phyloP scores from a whole-genome alignment of 2,888 invertebrate species.

The Strigamia crassipes region DNA sequence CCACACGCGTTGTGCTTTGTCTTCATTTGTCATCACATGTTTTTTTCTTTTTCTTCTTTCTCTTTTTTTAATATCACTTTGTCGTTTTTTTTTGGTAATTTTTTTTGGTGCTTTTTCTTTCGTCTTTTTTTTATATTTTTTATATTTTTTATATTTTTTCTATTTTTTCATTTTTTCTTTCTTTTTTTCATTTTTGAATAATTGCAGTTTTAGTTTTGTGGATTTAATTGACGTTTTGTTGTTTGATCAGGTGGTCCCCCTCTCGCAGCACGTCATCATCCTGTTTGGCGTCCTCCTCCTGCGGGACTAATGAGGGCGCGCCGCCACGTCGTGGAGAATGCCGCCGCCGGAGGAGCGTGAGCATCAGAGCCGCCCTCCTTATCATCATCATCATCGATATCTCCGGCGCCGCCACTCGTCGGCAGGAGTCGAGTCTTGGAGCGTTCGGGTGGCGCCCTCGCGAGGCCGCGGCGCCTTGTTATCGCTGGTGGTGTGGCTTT shows the following conservation, averaged over 20 bases:
- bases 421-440: not conserved
- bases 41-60: not conserved
- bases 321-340: constrained; percentile 29
- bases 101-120: too few species aligned
- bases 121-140: too few species aligned
- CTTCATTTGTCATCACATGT: constrained; percentile 6
- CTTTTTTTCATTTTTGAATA: not conserved
- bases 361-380: constrained; percentile 25
- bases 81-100: not conserved
- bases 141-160: not conserved
- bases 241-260: constrained; percentile 14
- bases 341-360: constrained; percentile 32
- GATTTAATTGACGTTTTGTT: constrained; percentile 16
- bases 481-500: constrained; percentile 23
- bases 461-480: constrained; percentile 8
- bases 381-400: constrained; percentile 2
- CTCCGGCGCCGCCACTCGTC: constrained; percentile 32
- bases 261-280: not conserved
- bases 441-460: constrained; percentile 13
- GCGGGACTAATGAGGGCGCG: constrained; percentile 29
- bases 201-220: not conserved
- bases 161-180: not conserved
- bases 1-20: constrained; percentile 14
- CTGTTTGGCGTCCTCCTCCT: constrained; percentile 11
- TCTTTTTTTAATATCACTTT: not conserved